Conservation (phyloP, 2,113 vertebrate genomes). For the Ailuropoda melanoleuca region DNA sequence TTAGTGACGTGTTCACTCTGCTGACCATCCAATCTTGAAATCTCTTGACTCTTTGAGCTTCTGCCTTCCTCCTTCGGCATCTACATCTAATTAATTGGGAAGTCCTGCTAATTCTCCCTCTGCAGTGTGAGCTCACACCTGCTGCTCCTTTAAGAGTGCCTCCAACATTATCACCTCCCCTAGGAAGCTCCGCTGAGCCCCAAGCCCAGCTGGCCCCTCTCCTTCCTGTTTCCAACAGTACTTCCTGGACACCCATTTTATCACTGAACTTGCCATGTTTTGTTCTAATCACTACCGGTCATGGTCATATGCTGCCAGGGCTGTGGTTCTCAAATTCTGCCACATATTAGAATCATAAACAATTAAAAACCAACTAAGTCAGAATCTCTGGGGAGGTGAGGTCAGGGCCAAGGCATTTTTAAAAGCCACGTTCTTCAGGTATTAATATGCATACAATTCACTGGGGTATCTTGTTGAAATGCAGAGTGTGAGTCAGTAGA, state of each 20-base stretch:
- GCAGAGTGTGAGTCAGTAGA: not conserved
- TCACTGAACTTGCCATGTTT: not conserved
- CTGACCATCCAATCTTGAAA: not conserved
- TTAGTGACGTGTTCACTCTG: not conserved
- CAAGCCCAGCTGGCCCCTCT: not conserved
- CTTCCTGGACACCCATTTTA: not conserved
- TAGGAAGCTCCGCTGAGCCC: not conserved
- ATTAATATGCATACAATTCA: not conserved
- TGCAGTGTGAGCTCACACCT: not conserved
- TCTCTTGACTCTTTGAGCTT: not conserved
- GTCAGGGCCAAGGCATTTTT: not conserved
- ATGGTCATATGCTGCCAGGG: not conserved
- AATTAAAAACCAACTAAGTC: conserved; percentile 17
- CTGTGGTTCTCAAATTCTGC: not conserved
- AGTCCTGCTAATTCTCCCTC: not conserved
- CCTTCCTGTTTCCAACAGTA: not conserved
- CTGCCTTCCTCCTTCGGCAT: not conserved
- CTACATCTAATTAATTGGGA: not conserved
- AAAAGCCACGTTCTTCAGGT: conserved; percentile 16
- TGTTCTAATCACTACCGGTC: not conserved
- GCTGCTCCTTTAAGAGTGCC: not conserved
- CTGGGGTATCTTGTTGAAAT: not conserved
- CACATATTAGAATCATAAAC: conserved; percentile 34
- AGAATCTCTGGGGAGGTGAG: conserved; percentile 28
- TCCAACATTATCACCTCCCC: not conserved